A percentile compares a stretch with the other conserved stretches of the same genome.
Conservation (phyloP, 2,113 vertebrate genomes). For the Protomyctophum bolini region DNA sequence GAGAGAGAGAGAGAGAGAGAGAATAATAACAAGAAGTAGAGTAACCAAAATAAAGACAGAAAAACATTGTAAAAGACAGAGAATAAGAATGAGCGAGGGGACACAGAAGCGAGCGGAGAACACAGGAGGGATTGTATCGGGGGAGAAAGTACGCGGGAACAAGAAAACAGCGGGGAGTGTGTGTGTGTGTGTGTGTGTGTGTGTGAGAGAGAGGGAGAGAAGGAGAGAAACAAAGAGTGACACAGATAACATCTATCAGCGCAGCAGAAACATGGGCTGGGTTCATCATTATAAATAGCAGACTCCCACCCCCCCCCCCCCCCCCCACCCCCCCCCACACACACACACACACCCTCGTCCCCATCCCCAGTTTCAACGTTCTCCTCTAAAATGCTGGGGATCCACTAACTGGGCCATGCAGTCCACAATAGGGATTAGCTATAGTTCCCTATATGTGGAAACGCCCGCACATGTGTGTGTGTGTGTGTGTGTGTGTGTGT, state of each 20-base stretch:
- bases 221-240: conserved; percentile 70
- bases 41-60: no score
- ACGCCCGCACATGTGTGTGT: no score
- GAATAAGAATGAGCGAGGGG: background rate
- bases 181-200: conserved; percentile 9
- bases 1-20: conserved; percentile 22
- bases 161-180: conserved; percentile 4
- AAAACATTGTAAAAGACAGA: background rate
- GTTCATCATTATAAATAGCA: conserved; percentile 60
- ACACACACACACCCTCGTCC: conserved; percentile 11
- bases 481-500: no score
- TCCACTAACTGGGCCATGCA: conserved; percentile 70
- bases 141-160: background rate
- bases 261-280: conserved; percentile 55
- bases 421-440: conserved; percentile 75
- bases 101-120: background rate
- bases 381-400: conserved; percentile 64
- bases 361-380: conserved; percentile 54
- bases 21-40: conserved; percentile 6
- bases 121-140: conserved; percentile 11
- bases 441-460: background rate
- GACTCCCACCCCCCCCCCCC: background rate
- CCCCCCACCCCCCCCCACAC: no score
- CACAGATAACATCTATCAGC: conserved; percentile 73
- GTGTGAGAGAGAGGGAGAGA: conserved; percentile 44